Base-by-base conservation (phyloP, 2,888 invertebrate species). In the Nycteola revayana region DNA sequence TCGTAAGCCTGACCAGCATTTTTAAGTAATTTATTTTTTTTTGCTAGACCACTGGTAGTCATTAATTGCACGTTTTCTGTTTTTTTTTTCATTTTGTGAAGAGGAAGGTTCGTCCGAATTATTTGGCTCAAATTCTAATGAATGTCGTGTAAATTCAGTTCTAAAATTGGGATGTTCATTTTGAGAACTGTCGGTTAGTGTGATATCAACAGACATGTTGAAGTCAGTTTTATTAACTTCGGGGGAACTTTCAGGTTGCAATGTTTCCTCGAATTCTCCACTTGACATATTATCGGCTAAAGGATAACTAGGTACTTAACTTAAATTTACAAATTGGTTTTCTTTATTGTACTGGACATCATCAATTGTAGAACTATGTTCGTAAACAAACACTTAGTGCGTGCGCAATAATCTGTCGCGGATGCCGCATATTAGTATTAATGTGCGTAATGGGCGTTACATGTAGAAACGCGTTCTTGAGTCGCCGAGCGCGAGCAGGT, bases 11-110 rank as follows among this genome's bases (percentile, higher is more conserved):
- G 9, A 6, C 39, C 44, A 14, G 27, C 27, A 29, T 44, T 34
- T 32, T 44, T 44, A 7, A 41, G 27, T 28, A 21, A 14, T 27
- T 45, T 43, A 30, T 44, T 45, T 31, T 38, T n/a, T 35, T 9
- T 29, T 28, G 9, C 21, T 11, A 7, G 9, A 2, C 37, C 40
- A 39, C 11, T 32, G 10, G 8, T 25, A 7, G 30, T 23, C 30
- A 24, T 43, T 20, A 23, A 25, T n/a, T 17, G 7, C 25, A 14
- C 25, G 25, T 25, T 25, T 25, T 25, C 25, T 25, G 25, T 3
- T 20, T 10, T 7, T 10, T 28, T 28, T 28, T 28, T 28, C 28
- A 28, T 28, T 20, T 3, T 28, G 28, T 20, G 28, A 28, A 7
- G 28, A 20, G 28, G 28, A 28, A 28, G 28, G 28, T 9, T 28